These are phyloP conservation scores for Macrosteles quadrilineatus DNA, from an alignment of 1,140 invertebrate genomes.

Conservation along the genomic window DNA sequence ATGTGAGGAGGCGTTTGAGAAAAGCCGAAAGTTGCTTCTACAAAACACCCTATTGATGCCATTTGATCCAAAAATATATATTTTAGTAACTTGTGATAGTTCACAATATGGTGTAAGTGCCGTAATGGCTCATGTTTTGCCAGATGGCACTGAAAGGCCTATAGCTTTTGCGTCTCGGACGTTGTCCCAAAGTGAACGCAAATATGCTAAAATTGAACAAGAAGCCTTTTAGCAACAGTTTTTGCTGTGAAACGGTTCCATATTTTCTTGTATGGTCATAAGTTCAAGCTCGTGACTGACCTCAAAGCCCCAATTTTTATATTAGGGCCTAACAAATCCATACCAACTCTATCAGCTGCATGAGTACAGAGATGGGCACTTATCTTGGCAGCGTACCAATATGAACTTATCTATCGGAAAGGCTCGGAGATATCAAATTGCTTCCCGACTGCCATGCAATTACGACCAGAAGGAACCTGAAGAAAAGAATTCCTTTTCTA, in stretches of 20 bases:
- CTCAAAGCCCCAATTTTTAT: neutral
- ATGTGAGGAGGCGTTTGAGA: too few species aligned
- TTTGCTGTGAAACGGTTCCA: neutral
- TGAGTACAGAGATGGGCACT: slow-evolving; percentile 22
- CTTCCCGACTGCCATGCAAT: slow-evolving; percentile 10
- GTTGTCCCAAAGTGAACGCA: slow-evolving; percentile 48
- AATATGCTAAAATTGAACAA: slow-evolving; percentile 6
- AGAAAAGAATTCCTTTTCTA: too few species aligned
- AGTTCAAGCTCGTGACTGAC: neutral
- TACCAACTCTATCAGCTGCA: neutral
- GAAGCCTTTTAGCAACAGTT: neutral
- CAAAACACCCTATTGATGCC: slow-evolving; percentile 36
- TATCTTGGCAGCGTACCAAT: neutral
- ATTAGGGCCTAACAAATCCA: neutral
- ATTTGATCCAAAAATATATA: slow-evolving; percentile 41
- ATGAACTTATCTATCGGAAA: neutral
- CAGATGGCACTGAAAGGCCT: slow-evolving; percentile 5
- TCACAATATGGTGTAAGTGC: neutral
- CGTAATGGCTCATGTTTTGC: neutral
- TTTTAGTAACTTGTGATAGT: neutral
- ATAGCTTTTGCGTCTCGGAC: slow-evolving; percentile 38
- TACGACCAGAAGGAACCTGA: too few species aligned
- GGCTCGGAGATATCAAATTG: neutral
- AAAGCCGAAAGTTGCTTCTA: too few species aligned
- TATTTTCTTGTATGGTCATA: neutral